Base-by-base conservation (phyloP, 2,888 invertebrate genomes). In the Eristalis arbustorum region DNA sequence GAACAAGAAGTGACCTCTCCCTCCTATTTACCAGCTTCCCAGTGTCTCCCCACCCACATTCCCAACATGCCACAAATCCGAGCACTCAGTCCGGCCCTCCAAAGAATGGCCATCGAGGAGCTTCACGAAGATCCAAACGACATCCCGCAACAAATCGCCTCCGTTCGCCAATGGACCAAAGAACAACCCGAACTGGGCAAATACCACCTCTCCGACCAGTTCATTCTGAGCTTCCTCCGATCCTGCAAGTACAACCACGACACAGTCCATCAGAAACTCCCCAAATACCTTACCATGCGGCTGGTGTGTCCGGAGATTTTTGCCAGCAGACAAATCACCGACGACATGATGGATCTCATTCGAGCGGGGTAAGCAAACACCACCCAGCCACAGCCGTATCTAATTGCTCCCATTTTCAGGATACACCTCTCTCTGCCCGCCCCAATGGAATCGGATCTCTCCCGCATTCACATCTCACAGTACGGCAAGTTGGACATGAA, bases 271-370 rank as follows among this genome's bases (percentile, higher is more conserved):
- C 90, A 92, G 79, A 94, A 94, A 88, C 82, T 94, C 1, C 93
- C 94, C 78, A 93, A 93, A 91, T 94, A 93, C 89, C 94, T 94
- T 89, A 94, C 94, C 0, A 72, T 89, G 81, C 93, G 93, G 89
- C 91, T 93, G 0, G 90, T 93, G 66, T 91, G 94, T 1, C 94
- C 95, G 0, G 95, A 95, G 89, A 92, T 94, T 88, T 94, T 94
- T 88, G 90, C 77, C 42, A 88, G 88, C 28, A 62, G 89, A 31
- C 84, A 89, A 72, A 62, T 88, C 18, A 68, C 81, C 5, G 72
- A 78, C 3, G 83, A 82, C 1, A 81, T 82, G 31, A 61, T 88
- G 56, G 89, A 87, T 40, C 40, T 89, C 0, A 71, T 90, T 66
- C 83, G 88, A 68, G 71, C 84, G n/a, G 90, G 90, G 90, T 87